These are phyloP conservation scores for Panthera leo DNA, from an alignment of 2,113 vertebrate genomes.

Conservation along the genomic window DNA sequence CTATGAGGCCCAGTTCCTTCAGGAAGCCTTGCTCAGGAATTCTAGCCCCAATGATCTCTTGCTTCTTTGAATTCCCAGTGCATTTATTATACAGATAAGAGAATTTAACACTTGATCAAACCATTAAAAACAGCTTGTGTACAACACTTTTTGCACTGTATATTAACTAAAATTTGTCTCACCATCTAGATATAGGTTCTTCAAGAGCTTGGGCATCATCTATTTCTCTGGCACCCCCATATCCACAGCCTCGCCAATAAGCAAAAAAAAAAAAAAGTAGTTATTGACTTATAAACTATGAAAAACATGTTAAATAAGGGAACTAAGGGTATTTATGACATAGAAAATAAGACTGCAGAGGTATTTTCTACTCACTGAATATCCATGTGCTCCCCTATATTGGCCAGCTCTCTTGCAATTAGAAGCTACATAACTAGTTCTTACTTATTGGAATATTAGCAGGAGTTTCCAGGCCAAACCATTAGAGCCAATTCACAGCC, in stretches of 20 bases:
- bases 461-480: conserved; percentile 6
- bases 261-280: conserved; percentile 31
- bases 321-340: background rate
- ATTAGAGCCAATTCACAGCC: background rate
- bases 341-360: background rate
- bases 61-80: conserved; percentile 14
- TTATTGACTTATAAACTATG: background rate
- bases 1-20: background rate
- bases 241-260: background rate
- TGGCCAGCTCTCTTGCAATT: background rate
- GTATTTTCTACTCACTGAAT: background rate
- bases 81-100: background rate
- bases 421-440: background rate
- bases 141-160: too few species aligned
- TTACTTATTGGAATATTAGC: background rate
- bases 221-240: background rate
- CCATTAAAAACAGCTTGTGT: background rate
- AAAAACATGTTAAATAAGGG: conserved; percentile 19
- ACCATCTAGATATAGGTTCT: background rate
- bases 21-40: background rate
- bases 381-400: background rate
- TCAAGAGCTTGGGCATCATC: background rate
- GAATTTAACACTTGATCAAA: background rate
- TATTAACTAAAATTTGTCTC: background rate
- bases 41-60: background rate